A percentile compares a stretch with the other conserved stretches of the same genome.
These are phyloP conservation scores for Tortrix viridana DNA, from an alignment of 2,888 invertebrate genomes.

Conservation along the genomic window DNA sequence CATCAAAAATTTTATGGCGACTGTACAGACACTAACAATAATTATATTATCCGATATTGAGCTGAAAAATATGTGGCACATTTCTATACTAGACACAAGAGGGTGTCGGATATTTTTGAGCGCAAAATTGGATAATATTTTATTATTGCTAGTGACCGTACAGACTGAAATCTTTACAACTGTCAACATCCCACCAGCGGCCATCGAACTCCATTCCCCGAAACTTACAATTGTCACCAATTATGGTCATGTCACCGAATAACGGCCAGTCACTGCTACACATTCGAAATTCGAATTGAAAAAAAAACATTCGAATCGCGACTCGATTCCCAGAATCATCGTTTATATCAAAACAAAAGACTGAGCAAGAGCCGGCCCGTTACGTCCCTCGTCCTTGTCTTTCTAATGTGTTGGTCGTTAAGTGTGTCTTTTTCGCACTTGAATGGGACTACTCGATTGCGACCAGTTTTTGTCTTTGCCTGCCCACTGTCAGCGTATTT, in stretches of 20 bases:
- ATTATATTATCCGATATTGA: too few species aligned
- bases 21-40: too few species aligned
- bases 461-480: conserved; percentile 73
- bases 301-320: conserved; percentile 23
- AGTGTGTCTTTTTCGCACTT: conserved; percentile 63
- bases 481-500: conserved; percentile 30
- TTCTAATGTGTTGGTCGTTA: conserved; percentile 41
- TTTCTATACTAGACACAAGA: too few species aligned
- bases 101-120: conserved; percentile 2
- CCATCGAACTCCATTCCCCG: conserved; percentile 11
- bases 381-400: conserved; percentile 61
- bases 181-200: background rate
- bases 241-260: conserved; percentile 17
- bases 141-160: background rate
- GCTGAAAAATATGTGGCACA: too few species aligned
- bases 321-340: conserved; percentile 56
- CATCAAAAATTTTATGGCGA: too few species aligned
- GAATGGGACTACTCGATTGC: conserved; percentile 74
- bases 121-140: background rate
- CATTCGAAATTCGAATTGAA: conserved; percentile 29
- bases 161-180: too few species aligned
- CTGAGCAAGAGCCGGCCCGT: conserved; percentile 62
- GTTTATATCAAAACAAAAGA: conserved; percentile 56
- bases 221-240: conserved; percentile 34
- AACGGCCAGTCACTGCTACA: conserved; percentile 25